Conservation (phyloP, 2,113 vertebrate species). For the Macrotus californicus region DNA sequence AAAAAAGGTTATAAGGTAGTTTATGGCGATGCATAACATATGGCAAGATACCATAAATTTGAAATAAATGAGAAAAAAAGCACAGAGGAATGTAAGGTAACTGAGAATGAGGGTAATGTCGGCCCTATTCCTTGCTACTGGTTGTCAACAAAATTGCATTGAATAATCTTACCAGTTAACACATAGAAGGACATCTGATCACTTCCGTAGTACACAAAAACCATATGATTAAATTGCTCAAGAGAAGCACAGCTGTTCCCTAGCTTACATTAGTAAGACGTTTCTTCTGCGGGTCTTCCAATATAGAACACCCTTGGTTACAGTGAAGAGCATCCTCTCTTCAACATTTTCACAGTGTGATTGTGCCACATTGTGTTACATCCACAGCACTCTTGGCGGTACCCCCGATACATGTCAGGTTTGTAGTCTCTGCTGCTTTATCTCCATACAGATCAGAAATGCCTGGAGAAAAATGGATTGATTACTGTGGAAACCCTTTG, state of each 20-base stretch:
- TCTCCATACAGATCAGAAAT: not conserved
- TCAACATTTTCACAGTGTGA: not conserved
- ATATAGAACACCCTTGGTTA: not conserved
- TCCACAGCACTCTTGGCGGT: not conserved
- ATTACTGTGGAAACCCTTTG: not conserved
- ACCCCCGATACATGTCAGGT: not conserved
- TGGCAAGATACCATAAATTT: not conserved
- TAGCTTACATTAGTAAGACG: not conserved
- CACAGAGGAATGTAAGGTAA: not conserved
- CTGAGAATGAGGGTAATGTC: not conserved
- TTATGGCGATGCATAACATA: constrained; percentile 5
- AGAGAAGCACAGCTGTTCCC: not conserved
- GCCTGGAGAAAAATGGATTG: not conserved
- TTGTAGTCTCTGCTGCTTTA: not conserved
- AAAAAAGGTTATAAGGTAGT: not conserved
- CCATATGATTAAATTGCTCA: not conserved
- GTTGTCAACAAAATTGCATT: not conserved
- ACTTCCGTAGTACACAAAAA: not conserved
- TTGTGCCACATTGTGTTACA: not conserved
- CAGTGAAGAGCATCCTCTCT: not conserved
- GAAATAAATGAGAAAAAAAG: not conserved
- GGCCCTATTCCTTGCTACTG: not conserved
- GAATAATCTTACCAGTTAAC: not conserved
- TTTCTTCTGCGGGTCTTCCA: not conserved
- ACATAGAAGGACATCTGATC: not conserved